Base-by-base conservation (phyloP, 2,113 vertebrate species). In the Myxocyprinus asiaticus region DNA sequence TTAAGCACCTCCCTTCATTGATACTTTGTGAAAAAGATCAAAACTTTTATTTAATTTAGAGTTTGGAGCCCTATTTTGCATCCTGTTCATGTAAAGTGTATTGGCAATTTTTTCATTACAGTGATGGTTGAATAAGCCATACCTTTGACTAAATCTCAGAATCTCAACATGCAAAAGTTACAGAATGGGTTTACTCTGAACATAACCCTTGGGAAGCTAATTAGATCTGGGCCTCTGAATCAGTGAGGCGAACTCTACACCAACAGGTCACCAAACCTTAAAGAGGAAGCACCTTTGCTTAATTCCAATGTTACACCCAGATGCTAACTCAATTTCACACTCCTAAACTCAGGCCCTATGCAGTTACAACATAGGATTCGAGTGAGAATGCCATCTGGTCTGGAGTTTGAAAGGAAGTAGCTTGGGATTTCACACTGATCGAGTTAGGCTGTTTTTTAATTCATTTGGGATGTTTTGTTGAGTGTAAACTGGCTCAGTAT, bases 291-390 rank as follows among this genome's bases (percentile, higher is more conserved):
- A 84, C 83, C 75, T 79, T 85, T 90, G 90, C 92, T 88, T 83
- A 83, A 77, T 89, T 88, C 88, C 84, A 78, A 56, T 76, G 85
- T 91, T 90, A 88, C 88, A 90, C 83, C 80, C 82, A 88, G 88
- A 90, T 87, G 86, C 89, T 94, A 94, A 94, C 91, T 89, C 87
- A 93, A 94, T 94, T 94, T 94, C 92, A 93, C 92, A 93, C 88
- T 91, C 81, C 87, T 86, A 84, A 89, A 88, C 89, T 89, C 15
- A 80, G 87, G 22, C 22, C 22, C 22, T 33, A 3, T 86, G 80
- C 87, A 88, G 87, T 87, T 90, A 91, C 88, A 92, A 81, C 85
- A 85, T 87, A 62, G 79, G 77, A 81, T 90, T 84, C 81, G 86
- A 92, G 88, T 76, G 83, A 77, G 85, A 85, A 84, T 90, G 88